Evolutionary conservation across 2,797 vertebrate species (phyloP), one percentile per base, ranked within the genome.

Genomic region (Sebastolobus altivelis): DNA sequence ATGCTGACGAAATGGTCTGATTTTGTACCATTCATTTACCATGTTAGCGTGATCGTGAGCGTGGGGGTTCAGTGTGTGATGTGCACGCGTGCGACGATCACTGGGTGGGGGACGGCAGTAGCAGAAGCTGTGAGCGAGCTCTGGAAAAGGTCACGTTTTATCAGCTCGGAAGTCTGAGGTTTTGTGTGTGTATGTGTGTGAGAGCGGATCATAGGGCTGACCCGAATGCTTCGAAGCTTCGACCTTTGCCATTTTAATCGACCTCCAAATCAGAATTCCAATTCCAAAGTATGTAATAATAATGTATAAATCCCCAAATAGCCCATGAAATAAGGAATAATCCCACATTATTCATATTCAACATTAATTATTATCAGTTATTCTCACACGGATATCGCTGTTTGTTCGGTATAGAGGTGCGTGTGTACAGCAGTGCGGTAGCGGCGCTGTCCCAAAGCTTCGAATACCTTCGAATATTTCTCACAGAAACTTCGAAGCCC

Each of bases 121-220:
- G 25, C 29, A 52, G 69, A 83, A 56, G 63, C 29, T 49, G 67
- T 38, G 33, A 69, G 35, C 25, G 16, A 20, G 70, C 40, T 74
- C 60, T 75, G 75, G 80, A 80, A 83, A 87, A 86, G 81, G 84
- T 86, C 59, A 75, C 0, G 16, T 83, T 75, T 77, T 72, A 80
- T 81, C 62, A 52, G 59, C 49, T 71, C 1, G 37, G 37, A 85
- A 79, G 74, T 54, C 38, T 55, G n/a, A 68, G 46, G 35, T 40
- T 71, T 20, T 65, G 56, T 37, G 59, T 8, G 33, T 40, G 43
- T 74, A 18, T 77, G 72, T 61, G 43, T 61, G 54, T 31, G 18
- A 49, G 46, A 49, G 46, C 46, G 18, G 46, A 49, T 49, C 18
- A 49, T 1, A 49, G 18, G 46, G 46, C 46, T 49, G 46, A 49